These are phyloP conservation scores for Mizuhopecten yessoensis DNA, from an alignment of 1,140 invertebrate species.

Conservation along the genomic window DNA sequence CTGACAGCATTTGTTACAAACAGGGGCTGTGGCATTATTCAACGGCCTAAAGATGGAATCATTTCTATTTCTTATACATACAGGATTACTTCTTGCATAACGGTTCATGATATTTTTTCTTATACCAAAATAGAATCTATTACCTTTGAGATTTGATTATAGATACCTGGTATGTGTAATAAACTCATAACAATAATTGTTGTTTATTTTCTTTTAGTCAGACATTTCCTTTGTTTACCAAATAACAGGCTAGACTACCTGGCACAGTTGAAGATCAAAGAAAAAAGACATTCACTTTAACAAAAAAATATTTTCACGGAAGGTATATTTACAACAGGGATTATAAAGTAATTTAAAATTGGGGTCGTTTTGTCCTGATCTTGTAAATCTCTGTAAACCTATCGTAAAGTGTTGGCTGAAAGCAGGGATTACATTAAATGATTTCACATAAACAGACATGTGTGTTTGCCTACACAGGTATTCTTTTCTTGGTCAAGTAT, in stretches of 20 bases:
- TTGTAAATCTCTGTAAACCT: neutral
- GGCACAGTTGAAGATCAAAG: neutral
- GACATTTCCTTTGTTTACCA: neutral
- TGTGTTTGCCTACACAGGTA: neutral
- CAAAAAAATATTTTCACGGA: neutral
- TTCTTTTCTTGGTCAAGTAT: neutral
- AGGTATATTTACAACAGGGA: neutral
- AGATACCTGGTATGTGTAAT: neutral
- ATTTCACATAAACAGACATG: neutral
- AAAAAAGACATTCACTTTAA: neutral
- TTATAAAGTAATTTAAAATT: neutral
- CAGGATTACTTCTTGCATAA: neutral
- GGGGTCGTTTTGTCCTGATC: neutral
- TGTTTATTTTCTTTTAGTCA: neutral
- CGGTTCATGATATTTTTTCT: neutral
- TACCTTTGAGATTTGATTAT: neutral
- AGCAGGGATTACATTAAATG: neutral
- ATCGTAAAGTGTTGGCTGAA: neutral
- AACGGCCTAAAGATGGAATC: neutral
- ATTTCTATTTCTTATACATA: neutral
- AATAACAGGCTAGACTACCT: slow-evolving; percentile 1
- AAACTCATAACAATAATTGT: no score
- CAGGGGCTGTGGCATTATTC: neutral
- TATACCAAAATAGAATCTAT: neutral
- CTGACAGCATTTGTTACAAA: neutral